Evolutionary conservation across 2,888 invertebrate genomes (phyloP), one percentile per base, ranked within the genome.

Genomic region (Pedicia rivosa): DNA sequence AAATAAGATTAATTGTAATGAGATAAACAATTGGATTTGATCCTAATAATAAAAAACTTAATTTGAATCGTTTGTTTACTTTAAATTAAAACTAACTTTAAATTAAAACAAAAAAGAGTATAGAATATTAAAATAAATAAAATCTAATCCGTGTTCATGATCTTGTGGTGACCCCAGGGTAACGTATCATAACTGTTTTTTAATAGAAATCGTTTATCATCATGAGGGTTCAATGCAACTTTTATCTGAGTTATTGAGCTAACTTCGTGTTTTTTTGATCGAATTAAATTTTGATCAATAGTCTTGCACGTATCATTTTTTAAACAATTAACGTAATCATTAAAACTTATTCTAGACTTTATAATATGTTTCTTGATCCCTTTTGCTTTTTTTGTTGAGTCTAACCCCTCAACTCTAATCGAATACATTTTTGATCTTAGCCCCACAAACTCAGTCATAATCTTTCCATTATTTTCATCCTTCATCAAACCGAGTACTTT

Each of bases 391-490:
- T 32, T 32, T 7, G 4, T 26, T n/a, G n/a, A n/a, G 5, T 26
- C 26, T 26, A 4, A 4, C 15, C 32, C 17, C 16, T 46, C 44
- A 4, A 45, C 43, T 17, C 37, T 36, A 12, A 47, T 39, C 3
- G 47, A 45, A 42, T 50, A 50, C 46, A 51, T 47, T 46, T 50
- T 50, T n/a, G 49, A 46, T 40, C 47, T 28, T 9, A 49, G 36
- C 9, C 49, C 48, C 13, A 47, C 45, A 42, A 47, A 50, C 42
- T 49, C 48, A 12, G 10, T 43, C 14, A 48, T 37, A 29, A 48
- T 42, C 29, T 44, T 36, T 14, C 46, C 46, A 31, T 46, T 47
- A 30, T 45, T 42, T 44, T 49, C 48, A 41, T 49, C 49, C 44
- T 53, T 50, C 27, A 50, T 49, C 32, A 41, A 41, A 7, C 48